These are phyloP conservation scores for Dryas iulia DNA, from an alignment of 1,140 invertebrate species.

Conservation along the genomic window DNA sequence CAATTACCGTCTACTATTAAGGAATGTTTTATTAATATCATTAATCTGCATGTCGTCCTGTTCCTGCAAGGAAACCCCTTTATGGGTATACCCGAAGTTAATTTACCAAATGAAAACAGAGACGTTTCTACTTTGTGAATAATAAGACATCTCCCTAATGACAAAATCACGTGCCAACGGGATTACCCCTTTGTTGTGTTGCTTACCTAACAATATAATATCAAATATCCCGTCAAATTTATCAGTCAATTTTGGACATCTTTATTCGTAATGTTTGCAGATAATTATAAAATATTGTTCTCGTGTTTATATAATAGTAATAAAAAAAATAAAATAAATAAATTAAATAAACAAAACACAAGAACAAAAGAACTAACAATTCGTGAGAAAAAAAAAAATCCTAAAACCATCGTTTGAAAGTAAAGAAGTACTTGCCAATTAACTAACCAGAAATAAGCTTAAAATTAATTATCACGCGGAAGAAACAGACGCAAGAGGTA, in stretches of 20 bases:
- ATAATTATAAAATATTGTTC: not conserved
- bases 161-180: slow-evolving; percentile 53
- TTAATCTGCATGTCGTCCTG: slow-evolving; percentile 54
- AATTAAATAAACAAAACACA: too few relatives aligned
- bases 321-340: too few relatives aligned
- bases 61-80: slow-evolving; percentile 44
- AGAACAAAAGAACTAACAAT: too few relatives aligned
- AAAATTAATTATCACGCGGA: too few relatives aligned
- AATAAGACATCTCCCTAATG: slow-evolving; percentile 68
- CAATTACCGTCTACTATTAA: slow-evolving; percentile 24
- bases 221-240: slow-evolving; percentile 34
- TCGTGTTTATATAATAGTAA: not conserved
- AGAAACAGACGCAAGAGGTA: too few relatives aligned
- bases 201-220: slow-evolving; percentile 41
- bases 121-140: slow-evolving; percentile 62
- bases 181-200: slow-evolving; percentile 44
- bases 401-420: too few relatives aligned
- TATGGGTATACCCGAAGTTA: slow-evolving; percentile 53
- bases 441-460: too few relatives aligned
- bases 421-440: too few relatives aligned
- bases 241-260: slow-evolving; percentile 14
- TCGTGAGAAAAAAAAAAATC: too few relatives aligned
- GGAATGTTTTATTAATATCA: slow-evolving; percentile 57
- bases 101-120: slow-evolving; percentile 69
- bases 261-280: slow-evolving; percentile 2